Evolutionary conservation across 1,140 invertebrate species (phyloP).

Genomic region (Lasaia peninsularis): DNA sequence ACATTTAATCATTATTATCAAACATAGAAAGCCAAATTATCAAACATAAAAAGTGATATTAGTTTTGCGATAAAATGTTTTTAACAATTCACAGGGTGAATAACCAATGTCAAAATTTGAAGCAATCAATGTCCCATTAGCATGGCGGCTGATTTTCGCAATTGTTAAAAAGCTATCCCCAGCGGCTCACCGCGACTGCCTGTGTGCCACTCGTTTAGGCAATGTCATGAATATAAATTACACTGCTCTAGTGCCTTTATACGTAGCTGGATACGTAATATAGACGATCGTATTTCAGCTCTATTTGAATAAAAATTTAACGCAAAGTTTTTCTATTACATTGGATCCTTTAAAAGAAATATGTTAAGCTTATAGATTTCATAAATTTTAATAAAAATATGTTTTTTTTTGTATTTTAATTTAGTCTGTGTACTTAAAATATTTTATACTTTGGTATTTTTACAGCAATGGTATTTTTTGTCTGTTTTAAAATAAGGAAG

Average conservation of each 20-base stretch:
- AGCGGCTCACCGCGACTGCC: neutral
- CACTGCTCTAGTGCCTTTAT: neutral
- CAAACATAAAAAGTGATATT: too few species aligned
- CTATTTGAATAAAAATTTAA: neutral
- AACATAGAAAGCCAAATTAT: too few species aligned
- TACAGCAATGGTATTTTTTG: too few species aligned
- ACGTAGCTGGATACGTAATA: neutral
- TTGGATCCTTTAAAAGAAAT: too few species aligned
- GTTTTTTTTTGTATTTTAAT: too few species aligned
- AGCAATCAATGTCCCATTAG: constrained; percentile 6
- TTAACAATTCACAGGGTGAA: neutral
- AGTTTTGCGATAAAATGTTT: neutral
- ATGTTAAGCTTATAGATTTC: too few species aligned
- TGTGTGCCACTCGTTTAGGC: constrained; percentile 5
- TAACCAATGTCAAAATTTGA: neutral
- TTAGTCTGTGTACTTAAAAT: too few species aligned
- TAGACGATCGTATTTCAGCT: neutral
- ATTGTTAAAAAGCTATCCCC: constrained; percentile 9
- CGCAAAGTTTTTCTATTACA: too few species aligned
- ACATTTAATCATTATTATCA: too few species aligned
- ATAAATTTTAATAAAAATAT: too few species aligned
- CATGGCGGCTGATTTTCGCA: constrained; percentile 3
- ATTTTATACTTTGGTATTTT: too few species aligned
- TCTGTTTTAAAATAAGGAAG: too few species aligned
- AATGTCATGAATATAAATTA: constrained; percentile 7